Percentiles rank a stretch among this genome's conserved stretches.
Evolutionary conservation across 2,888 invertebrate genomes (phyloP).

Genomic region (Synergus gifuensis): DNA sequence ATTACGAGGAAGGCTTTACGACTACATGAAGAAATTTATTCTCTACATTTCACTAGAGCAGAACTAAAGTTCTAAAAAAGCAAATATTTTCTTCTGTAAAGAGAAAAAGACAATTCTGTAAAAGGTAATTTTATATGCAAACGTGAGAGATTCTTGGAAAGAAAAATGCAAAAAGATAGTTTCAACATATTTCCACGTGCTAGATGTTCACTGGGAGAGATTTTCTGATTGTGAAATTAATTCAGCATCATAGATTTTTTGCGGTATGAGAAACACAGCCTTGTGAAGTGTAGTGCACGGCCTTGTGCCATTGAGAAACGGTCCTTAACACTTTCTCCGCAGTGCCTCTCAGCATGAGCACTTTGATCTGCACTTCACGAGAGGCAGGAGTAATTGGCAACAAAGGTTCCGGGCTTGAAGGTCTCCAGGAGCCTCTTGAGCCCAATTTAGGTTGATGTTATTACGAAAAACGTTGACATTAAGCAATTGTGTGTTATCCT

Average conservation of each 20-base stretch:
- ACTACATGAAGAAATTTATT: too few relatives aligned
- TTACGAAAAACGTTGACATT: conserved; percentile 12
- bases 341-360: neutral
- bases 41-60: too few relatives aligned
- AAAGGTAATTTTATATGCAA: too few relatives aligned
- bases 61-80: too few relatives aligned
- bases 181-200: conserved; percentile 7
- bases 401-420: neutral
- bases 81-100: too few relatives aligned
- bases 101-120: too few relatives aligned
- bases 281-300: conserved; percentile 14
- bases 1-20: too few relatives aligned
- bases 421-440: neutral
- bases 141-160: too few relatives aligned
- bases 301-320: conserved; percentile 11
- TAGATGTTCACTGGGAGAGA: neutral
- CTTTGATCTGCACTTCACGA: conserved; percentile 28
- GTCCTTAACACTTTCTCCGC: neutral
- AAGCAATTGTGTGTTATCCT: conserved; percentile 8
- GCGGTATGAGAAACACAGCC: neutral
- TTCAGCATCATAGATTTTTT: neutral
- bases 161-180: too few relatives aligned
- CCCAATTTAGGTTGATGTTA: neutral
- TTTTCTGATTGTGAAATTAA: conserved; percentile 9
- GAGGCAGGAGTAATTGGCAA: conserved; percentile 5